phyloP scores from a whole-genome alignment of 1,140 invertebrate species.

The Drosophila repleta region DNA sequence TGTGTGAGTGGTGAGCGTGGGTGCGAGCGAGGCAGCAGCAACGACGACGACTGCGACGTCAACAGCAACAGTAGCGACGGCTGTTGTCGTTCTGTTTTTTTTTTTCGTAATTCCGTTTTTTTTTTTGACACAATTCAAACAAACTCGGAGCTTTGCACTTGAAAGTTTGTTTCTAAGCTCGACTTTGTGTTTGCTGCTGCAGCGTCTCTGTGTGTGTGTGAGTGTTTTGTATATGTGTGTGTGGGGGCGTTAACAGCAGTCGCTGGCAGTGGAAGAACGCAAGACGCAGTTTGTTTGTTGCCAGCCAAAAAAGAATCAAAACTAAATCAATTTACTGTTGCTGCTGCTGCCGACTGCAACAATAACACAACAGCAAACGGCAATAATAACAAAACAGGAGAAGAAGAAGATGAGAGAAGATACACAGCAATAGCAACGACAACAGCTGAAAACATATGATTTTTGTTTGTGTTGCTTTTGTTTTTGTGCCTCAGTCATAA shows the following conservation, averaged over 20 bases:
- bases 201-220: slow-evolving; percentile 12
- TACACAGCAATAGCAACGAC: slow-evolving; percentile 14
- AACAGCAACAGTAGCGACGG: slow-evolving; percentile 3
- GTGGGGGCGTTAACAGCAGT: slow-evolving; percentile 52
- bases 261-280: slow-evolving; percentile 19
- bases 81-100: slow-evolving; percentile 8
- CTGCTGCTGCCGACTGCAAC: slow-evolving; percentile 54
- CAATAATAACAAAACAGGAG: slow-evolving; percentile 18
- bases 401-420: slow-evolving; percentile 10
- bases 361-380: slow-evolving; percentile 38
- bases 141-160: slow-evolving; percentile 55
- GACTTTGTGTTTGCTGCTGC: slow-evolving; percentile 40
- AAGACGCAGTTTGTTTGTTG: slow-evolving; percentile 73
- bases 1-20: slow-evolving; percentile 50
- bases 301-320: slow-evolving; percentile 52
- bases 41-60: slow-evolving; percentile 25
- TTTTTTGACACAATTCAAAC: slow-evolving; percentile 69
- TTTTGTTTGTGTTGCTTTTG: slow-evolving; percentile 78
- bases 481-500: slow-evolving; percentile 34
- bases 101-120: slow-evolving; percentile 13
- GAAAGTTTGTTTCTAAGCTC: slow-evolving; percentile 65
- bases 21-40: slow-evolving; percentile 64
- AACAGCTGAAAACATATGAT: slow-evolving; percentile 82
- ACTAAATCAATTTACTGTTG: slow-evolving; percentile 52
- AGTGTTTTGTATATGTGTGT: slow-evolving; percentile 29